A percentile compares a stretch with the other conserved stretches of the same genome.
Conservation (phyloP, 1,140 invertebrate genomes). For the Colletes latitarsis region DNA sequence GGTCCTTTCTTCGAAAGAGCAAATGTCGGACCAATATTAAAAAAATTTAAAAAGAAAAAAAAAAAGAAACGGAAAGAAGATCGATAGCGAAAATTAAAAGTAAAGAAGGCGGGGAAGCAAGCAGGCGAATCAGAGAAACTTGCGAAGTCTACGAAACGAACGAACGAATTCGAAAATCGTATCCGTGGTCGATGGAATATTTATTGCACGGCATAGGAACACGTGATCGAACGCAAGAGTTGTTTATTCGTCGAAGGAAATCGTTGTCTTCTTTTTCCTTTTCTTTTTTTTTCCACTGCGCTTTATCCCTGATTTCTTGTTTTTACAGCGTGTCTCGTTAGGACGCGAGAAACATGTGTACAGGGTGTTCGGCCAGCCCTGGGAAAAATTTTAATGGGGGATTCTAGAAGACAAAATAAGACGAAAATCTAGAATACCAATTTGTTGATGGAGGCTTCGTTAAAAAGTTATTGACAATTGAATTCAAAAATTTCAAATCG, state of each 20-base stretch:
- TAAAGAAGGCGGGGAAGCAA: neutral
- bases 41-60: conserved; percentile 46
- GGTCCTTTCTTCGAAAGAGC: conserved; percentile 50
- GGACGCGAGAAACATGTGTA: neutral
- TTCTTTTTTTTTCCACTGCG: neutral
- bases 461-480: no score
- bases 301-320: neutral
- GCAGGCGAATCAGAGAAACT: neutral
- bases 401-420: no score
- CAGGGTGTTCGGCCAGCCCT: no score
- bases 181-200: conserved; percentile 21
- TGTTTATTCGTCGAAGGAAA: conserved; percentile 11
- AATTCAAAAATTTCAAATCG: no score
- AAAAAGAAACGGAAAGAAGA: conserved; percentile 9
- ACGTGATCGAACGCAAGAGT: conserved; percentile 11
- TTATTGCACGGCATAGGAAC: conserved; percentile 13
- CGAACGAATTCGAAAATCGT: conserved; percentile 24
- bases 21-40: conserved; percentile 61
- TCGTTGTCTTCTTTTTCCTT: neutral
- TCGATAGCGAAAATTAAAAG: neutral
- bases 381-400: no score
- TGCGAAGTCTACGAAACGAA: neutral
- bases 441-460: no score
- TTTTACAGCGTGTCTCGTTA: neutral
- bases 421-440: no score